phyloP scores from a whole-genome alignment of 2,888 invertebrate genomes.

The Drosophila pseudotalamancana region DNA sequence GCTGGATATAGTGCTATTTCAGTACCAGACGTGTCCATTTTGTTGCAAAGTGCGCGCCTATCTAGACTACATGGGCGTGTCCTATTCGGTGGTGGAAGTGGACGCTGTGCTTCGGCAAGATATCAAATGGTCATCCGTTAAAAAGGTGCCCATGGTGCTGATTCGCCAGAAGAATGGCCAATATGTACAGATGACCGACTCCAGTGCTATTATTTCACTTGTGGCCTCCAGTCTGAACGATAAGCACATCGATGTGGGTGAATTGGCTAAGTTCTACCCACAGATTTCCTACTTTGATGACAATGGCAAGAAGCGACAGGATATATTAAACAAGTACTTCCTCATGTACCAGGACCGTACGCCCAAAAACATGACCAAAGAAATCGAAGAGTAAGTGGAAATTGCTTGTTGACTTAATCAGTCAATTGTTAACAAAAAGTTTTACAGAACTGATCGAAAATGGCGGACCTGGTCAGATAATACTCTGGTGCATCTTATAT shows the following conservation, averaged over 20 bases:
- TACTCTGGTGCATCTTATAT: constrained; percentile 95
- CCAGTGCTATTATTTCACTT: constrained; percentile 96
- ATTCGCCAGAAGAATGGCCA: constrained; percentile 88
- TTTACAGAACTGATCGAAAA: constrained; percentile 93
- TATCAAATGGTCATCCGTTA: constrained; percentile 96
- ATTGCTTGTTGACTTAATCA: no score
- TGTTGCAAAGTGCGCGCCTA: constrained; percentile 96
- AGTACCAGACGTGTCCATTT: constrained; percentile 99
- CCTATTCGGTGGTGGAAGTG: constrained; percentile 98
- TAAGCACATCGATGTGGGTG: constrained; percentile 86
- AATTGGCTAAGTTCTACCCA: constrained; percentile 92
- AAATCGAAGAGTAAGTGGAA: constrained; percentile 87
- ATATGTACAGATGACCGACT: constrained; percentile 96
- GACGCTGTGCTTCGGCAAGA: constrained; percentile 97
- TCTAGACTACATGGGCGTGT: constrained; percentile 95
- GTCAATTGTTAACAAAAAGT: background rate
- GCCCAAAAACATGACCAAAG: constrained; percentile 85
- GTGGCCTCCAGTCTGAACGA: constrained; percentile 91
- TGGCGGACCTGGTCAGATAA: constrained; percentile 98
- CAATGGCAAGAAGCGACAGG: constrained; percentile 88
- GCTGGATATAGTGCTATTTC: constrained; percentile 94
- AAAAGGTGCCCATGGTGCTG: constrained; percentile 96
- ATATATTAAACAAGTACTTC: constrained; percentile 95
- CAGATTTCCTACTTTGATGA: constrained; percentile 88
- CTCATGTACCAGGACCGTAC: constrained; percentile 90